Base-by-base conservation (phyloP, 1,140 invertebrate species). In the Hyles euphorbiae region DNA sequence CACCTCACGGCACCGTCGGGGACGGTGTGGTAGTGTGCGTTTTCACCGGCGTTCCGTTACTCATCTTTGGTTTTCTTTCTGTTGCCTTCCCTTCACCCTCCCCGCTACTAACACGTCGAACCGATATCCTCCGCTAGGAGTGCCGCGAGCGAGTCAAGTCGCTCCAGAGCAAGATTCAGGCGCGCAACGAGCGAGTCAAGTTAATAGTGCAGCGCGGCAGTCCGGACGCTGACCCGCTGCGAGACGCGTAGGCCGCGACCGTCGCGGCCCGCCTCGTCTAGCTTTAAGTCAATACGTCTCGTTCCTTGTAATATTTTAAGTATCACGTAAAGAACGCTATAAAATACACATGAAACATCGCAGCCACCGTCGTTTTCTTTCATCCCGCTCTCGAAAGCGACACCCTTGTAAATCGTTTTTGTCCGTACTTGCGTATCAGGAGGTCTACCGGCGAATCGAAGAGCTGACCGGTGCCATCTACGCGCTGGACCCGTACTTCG, bases 101-200 rank as follows among this genome's bases (percentile, higher is more conserved):
- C 61, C 56, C 74, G 60, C 72, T 73, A 84, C 78, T 87, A 83
- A 79, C 81, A 77, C 68, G 76, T 81, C 58, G 47, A 69, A 76
- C 68, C 75, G 77, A 78, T 86, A 76, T 89, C 80, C 76, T 88
- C 83, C 75, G 85, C 65, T 91, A 97, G 96, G 93, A 92, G 77
- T 96, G 92, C 92, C 94, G 94, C 82, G 96, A 97, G 87, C 93
- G 92, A 89, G 94, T 96, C 67, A 95, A 95, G 87, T 92, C 92
- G 70, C 92, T 97, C 75, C 95, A 97, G 88, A 95, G 93, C 91
- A 97, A 96, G 92, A 95, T 97, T 73, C 92, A 93, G 73, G 93
- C 95, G 86, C 93, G 95, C 67, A 94, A 93, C 81, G 96, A 97
- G 89, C 94, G 96, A 76, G 95, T 96, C 71, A 97, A 97, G 89